Evolutionary conservation across 35 echinoderm and acorn worm genomes (phyloP), one percentile per base, ranked within the genome.

Genomic region (Ptychodera flava): DNA sequence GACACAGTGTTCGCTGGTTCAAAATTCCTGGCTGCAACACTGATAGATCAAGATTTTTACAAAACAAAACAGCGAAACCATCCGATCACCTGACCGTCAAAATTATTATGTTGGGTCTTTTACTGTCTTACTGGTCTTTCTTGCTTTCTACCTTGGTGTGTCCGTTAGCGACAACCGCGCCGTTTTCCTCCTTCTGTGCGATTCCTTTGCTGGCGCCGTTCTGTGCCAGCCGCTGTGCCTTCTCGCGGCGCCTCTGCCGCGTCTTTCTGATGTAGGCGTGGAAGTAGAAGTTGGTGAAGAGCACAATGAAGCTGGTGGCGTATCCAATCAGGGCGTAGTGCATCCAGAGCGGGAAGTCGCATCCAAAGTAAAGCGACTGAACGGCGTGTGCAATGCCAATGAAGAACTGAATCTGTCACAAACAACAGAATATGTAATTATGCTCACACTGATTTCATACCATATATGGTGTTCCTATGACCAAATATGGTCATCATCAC

Each of bases 231-330:
- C n/a, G n/a, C 22, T 64, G 45, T 64, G 22, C 45, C 22, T 64
- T 64, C 6, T 6, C 45, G 6, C 45, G 6, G 6, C 45, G 6
- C 6, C 45, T 6, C 6, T 64, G 78, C 16, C 96, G 85, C n/a
- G 94, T 88, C 16, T 87, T 85, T 35, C 88, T 92, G 81, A 94
- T 92, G 88, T 99, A 99, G 0, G 96, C 96, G 78, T 99, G 92
- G 88, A 99, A 84, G 92, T 99, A 99, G 92, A 99, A 99, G 85
- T 99, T 99, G 35, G 89, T 33, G 88, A 99, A 99, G 37, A 99
- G 93, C 32, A 86, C 12, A 29, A 94, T 88, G 30, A 99, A 91
- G 82, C 92, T 92, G 33, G 89, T 87, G 32, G 83, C 96, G 76
- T 99, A 99, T 15, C 45, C 36, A 29, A 99, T 83, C 36, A 92